Evolutionary conservation across 2,113 vertebrate species (phyloP), one percentile per base, ranked within the genome.

Genomic region (Anhinga anhinga): DNA sequence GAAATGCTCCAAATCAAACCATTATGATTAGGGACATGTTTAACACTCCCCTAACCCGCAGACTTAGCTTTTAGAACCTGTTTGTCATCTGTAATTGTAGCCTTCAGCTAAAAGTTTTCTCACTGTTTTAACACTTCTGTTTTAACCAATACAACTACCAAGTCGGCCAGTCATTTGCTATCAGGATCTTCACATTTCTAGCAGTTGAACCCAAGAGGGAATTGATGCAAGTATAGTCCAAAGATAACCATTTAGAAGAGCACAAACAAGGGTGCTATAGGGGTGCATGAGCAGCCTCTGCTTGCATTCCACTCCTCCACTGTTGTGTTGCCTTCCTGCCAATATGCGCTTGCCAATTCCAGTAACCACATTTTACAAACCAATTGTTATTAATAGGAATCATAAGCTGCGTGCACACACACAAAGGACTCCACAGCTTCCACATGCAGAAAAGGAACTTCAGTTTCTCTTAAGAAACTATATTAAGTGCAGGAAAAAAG

Each of bases 331-430:
- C 81, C 63, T 47, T 25, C 47, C 50, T 79, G 89, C 81, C 86
- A 93, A 14, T 1, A 29, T 7, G 9, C 2, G 2, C 86, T 87
- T 79, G 86, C 90, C 91, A 93, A 63, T 29, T 76, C 90, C 88
- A 88, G 80, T 50, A 79, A 93, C 88, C 80, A 52, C 82, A 69
- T 77, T 74, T 88, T 22, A 82, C 16, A 95, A 97, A 95, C 42
- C 86, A 94, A 11, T 76, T 88, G 72, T 78, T 81, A 84, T 21
- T 73, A 89, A 76, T 20, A 91, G 58, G 45, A 89, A 85, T 44
- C 66, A 69, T 27, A 42, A 94, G 38, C 58, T 85, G 67, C 56
- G 58, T 1, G 36, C 61, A 50, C 53, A 88, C 72, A 78, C 52
- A 84, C 59, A 78, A 79, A 82, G 58, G 22, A 61, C 86, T 63